Evolutionary conservation across 2,888 invertebrate genomes (phyloP).

Genomic region (Trisateles emortualis): DNA sequence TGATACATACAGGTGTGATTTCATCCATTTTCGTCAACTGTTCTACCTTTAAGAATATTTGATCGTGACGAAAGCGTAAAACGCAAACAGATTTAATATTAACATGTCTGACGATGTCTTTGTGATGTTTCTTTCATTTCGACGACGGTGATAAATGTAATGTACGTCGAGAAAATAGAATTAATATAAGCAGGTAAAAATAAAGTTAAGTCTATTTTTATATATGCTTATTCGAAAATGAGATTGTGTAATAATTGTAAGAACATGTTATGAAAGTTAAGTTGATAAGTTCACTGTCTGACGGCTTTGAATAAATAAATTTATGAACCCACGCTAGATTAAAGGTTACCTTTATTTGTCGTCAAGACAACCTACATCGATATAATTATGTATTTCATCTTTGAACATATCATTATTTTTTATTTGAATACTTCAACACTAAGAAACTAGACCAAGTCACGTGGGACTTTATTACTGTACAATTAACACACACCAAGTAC

Average conservation of each 20-base stretch:
- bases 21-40: constrained; percentile 2
- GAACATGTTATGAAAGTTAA: background rate
- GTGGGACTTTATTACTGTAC: too few relatives aligned
- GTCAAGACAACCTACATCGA: too few relatives aligned
- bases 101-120: constrained; percentile 3
- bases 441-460: too few relatives aligned
- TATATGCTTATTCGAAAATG: background rate
- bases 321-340: too few relatives aligned
- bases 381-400: too few relatives aligned
- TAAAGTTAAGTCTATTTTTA: background rate
- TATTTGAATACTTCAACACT: too few relatives aligned
- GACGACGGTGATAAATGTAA: constrained; percentile 2
- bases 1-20: background rate
- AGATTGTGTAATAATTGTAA: background rate
- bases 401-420: too few relatives aligned
- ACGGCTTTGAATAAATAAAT: too few relatives aligned
- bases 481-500: too few relatives aligned
- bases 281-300: background rate
- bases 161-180: constrained; percentile 1
- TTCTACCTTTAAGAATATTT: constrained; percentile 2
- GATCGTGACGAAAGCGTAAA: constrained; percentile 1
- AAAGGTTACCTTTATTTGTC: too few relatives aligned
- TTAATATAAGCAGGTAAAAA: constrained; percentile 2
- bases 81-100: constrained; percentile 8
- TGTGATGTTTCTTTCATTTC: constrained; percentile 2